phyloP scores from a whole-genome alignment of 2,888 invertebrate genomes.

The Labia minor region DNA sequence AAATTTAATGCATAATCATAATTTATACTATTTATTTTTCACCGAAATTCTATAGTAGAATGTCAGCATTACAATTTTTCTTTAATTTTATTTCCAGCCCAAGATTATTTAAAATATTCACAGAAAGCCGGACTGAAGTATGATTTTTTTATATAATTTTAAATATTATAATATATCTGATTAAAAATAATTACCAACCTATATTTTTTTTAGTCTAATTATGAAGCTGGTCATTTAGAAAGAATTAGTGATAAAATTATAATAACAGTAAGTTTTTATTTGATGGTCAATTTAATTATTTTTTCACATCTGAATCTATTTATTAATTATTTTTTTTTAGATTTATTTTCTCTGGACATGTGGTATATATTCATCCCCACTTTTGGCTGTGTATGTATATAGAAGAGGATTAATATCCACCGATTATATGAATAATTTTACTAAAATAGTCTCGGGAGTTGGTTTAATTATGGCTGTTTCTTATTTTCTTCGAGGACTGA shows the following conservation, averaged over 20 bases:
- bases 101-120: conserved; percentile 58
- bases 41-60: conserved; percentile 26
- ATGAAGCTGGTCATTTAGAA: conserved; percentile 57
- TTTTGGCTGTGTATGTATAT: conserved; percentile 59
- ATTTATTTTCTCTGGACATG: conserved; percentile 56
- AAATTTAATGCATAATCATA: background rate
- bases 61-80: conserved; percentile 42
- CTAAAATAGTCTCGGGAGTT: conserved; percentile 52
- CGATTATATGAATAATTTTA: conserved; percentile 45
- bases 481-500: conserved; percentile 52
- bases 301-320: conserved; percentile 17
- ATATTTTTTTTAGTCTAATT: conserved; percentile 49
- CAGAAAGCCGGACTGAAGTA: conserved; percentile 47
- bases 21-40: background rate
- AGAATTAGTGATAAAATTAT: conserved; percentile 63
- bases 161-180: too few species aligned
- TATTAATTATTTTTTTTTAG: conserved; percentile 35
- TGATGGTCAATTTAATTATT: background rate
- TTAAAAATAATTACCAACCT: too few species aligned
- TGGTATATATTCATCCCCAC: conserved; percentile 60
- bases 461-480: conserved; percentile 56
- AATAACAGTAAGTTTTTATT: conserved; percentile 45
- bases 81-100: conserved; percentile 61
- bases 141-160: too few species aligned
- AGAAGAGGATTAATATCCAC: conserved; percentile 51